Base-by-base conservation (phyloP, 2,797 vertebrate genomes). In the Enteromius viviparus region DNA sequence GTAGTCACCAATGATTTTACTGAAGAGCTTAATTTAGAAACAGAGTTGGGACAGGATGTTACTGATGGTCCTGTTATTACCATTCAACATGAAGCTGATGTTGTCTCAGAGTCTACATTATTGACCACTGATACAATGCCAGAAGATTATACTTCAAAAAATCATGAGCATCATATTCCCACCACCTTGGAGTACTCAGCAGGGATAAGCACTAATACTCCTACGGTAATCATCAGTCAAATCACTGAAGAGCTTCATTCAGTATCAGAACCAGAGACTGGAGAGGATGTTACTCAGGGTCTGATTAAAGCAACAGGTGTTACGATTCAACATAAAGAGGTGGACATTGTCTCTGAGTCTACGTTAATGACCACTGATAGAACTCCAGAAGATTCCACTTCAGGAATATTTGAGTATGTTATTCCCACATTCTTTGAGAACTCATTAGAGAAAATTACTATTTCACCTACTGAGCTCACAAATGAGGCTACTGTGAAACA, bases 21-120 rank as follows among this genome's bases (percentile, higher is more conserved):
- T 45, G 80, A 85, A 23, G 29, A 66, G 37, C 83, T 81, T 3
- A 51, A 80, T 7, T 69, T 58, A 34, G 71, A 26, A 62, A 62
- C 58, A 26, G 23, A 79, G 23, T 26, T 77, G n/a, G 32, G 58
- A 37, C 37, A 23, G 7, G 51, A 76, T 29, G 21, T 40, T 71
- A 37, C 79, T 26, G 17, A 19, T 11, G 12, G n/a, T 49, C 58
- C 47, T 4, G n/a, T 5, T 64, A 11, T 71, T 45, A 45, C 34
- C 17, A 29, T 80, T 70, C 5, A 80, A 29, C 4, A 21, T 80
- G 45, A 51, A 60, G 29, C 34, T 53, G 29, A 37, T 0, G 0
- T 77, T 19, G 23, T 77, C 40, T 64, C 45, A 14, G 21, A 79
- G 7, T 55, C 81, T 14, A 58, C 34, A 80, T 55, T 37, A 26